Evolutionary conservation across 2,797 vertebrate species (phyloP), one percentile per base, ranked within the genome.

Genomic region (Arnoldichthys spilopterus): DNA sequence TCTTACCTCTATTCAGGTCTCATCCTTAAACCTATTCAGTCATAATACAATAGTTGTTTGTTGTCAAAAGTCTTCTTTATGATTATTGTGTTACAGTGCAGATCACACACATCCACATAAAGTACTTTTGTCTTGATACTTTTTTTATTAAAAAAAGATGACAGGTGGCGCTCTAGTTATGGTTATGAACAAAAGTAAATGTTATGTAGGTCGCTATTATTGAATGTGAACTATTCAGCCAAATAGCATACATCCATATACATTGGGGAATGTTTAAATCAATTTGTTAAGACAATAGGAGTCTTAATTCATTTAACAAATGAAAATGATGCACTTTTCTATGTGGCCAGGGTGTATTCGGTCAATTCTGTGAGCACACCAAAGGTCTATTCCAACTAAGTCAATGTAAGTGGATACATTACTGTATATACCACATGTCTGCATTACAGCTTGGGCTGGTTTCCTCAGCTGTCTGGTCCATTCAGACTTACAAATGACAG

Each of bases 381-480:
- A 30, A 1, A 30, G 7, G 16, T 66, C 22, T 45, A 0, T 1
- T 24, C 18, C 24, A 16, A 53, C 2, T 8, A 1, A 34, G 1
- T 22, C 0, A 5, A 5, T 6, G 37, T 40, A 40, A 77, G 34
- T 64, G 59, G 47, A 37, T 12, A 56, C 56, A 51, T 43, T 40
- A 69, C 34, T 53, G 32, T 51, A 32, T 67, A 32, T 69, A 43
- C 1, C n/a, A 16, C 43, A 77, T 79, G 30, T 77, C 54, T 34
- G 22, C 22, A 77, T 74, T 64, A 26, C 30, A 43, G 11, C 18
- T 73, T 74, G 62, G 20, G 5, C 68, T 64, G 66, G 34, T 45
- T 72, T 64, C 51, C 72, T 82, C 83, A 77, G 76, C 71, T 79
- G 78, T 79, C 76, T 54, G 32, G 13, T 30, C 76, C 74, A 51